Percentiles rank a stretch among this genome's conserved stretches.
These are phyloP conservation scores for Cettia cetti DNA, from an alignment of 2,113 vertebrate species.

Conservation along the genomic window DNA sequence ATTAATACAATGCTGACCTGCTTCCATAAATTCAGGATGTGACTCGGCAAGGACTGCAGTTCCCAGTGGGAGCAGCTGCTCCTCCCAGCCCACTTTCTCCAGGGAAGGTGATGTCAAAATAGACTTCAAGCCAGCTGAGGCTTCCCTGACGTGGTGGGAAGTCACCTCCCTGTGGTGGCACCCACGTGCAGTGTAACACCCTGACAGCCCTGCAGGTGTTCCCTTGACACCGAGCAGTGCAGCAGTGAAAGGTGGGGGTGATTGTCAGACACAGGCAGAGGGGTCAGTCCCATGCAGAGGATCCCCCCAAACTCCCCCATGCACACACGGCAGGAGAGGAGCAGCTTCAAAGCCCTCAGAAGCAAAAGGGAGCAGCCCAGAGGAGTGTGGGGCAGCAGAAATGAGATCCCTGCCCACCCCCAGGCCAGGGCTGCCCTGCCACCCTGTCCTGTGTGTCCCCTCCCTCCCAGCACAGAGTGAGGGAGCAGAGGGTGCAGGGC, in stretches of 20 bases:
- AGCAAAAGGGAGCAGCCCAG: accelerated
- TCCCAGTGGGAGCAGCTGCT: background rate
- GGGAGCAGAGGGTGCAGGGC: background rate
- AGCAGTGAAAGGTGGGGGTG: background rate
- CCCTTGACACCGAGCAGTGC: background rate
- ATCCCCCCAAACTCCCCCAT: no score
- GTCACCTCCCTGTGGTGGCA: background rate
- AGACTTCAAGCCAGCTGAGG: background rate
- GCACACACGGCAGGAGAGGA: background rate
- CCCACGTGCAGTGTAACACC: background rate
- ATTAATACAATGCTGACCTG: constrained; percentile 1
- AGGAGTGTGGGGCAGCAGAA: background rate
- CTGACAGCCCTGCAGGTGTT: background rate
- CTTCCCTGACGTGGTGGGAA: background rate
- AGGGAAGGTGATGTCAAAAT: background rate
- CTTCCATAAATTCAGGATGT: constrained; percentile 16
- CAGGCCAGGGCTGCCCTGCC: background rate
- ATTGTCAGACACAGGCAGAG: no score
- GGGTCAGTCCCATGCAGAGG: no score
- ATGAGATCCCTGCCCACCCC: background rate
- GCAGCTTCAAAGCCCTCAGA: background rate
- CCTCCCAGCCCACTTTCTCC: background rate
- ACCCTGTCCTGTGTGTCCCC: background rate
- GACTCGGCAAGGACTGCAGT: background rate
- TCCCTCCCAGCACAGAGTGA: background rate